A percentile compares a stretch with the other conserved stretches of the same genome.
Conservation (phyloP, 2,113 vertebrate genomes). For the Nerophis lumbriciformis region DNA sequence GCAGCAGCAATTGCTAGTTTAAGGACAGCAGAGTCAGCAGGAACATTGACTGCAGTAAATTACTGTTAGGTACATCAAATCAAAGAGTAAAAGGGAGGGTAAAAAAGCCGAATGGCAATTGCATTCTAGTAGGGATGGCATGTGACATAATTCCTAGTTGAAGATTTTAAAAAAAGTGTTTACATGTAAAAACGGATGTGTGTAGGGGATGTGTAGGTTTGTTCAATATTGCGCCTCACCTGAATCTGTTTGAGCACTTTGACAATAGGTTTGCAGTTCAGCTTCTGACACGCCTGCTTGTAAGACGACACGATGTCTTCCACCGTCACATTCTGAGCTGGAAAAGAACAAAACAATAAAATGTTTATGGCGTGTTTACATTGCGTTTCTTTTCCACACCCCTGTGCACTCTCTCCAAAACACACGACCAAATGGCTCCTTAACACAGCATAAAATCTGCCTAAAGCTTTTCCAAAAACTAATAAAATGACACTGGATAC, state of each 20-base stretch:
- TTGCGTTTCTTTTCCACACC: not conserved
- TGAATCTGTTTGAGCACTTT: slow-evolving; percentile 91
- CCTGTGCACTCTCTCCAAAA: not conserved
- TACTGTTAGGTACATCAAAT: slow-evolving; percentile 2
- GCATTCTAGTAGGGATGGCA: slow-evolving; percentile 7
- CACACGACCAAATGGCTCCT: not conserved
- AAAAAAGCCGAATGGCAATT: not conserved
- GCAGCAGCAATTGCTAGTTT: not conserved
- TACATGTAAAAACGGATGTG: not conserved
- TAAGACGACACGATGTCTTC: slow-evolving; percentile 85
- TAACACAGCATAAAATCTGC: too few relatives aligned
- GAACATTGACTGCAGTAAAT: not conserved
- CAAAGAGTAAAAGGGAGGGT: not conserved
- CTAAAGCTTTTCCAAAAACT: too few relatives aligned
- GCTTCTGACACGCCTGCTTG: slow-evolving; percentile 88
- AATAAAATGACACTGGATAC: too few relatives aligned
- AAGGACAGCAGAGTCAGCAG: slow-evolving; percentile 3
- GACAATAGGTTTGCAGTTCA: slow-evolving; percentile 89
- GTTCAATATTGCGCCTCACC: slow-evolving; percentile 63
- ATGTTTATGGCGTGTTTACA: slow-evolving; percentile 13
- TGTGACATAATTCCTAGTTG: slow-evolving; percentile 6
- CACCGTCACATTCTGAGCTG: slow-evolving; percentile 91
- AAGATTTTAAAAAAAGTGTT: too few relatives aligned
- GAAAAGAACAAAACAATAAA: slow-evolving; percentile 36
- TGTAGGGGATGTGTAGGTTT: not conserved